Percentiles rank a stretch among this genome's conserved stretches.
Conservation (phyloP, 2,113 vertebrate genomes). For the Catagonus wagneri region DNA sequence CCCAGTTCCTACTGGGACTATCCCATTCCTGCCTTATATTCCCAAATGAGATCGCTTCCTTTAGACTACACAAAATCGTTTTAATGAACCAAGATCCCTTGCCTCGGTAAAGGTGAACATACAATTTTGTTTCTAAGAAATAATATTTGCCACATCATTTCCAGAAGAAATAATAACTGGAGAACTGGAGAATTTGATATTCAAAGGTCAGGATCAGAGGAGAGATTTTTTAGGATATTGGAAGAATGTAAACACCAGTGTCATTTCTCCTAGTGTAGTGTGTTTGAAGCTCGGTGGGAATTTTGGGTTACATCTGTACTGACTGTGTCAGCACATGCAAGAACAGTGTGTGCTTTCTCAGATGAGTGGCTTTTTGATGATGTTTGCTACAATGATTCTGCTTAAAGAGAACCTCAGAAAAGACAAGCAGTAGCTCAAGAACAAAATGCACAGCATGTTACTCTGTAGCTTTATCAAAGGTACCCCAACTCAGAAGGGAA, state of each 20-base stretch:
- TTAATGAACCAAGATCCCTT: not conserved
- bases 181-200: not conserved
- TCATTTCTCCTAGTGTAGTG: constrained; percentile 20
- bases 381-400: not conserved
- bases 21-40: not conserved
- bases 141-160: not conserved
- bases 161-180: not conserved
- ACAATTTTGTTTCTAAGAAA: not conserved
- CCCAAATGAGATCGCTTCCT: not conserved
- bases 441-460: not conserved
- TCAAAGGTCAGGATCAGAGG: constrained; percentile 1
- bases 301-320: constrained; percentile 41
- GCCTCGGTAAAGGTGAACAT: not conserved
- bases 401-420: constrained; percentile 28
- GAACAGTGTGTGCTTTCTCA: constrained; percentile 44
- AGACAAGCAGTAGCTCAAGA: not conserved
- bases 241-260: not conserved
- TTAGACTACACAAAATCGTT: not conserved
- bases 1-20: not conserved
- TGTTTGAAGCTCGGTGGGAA: constrained; percentile 27
- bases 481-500: not conserved
- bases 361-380: constrained; percentile 22
- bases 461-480: not conserved
- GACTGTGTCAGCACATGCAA: constrained; percentile 16
- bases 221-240: constrained; percentile 7